Evolutionary conservation across 2,797 vertebrate genomes (phyloP).

Genomic region (Podargus strigoides): DNA sequence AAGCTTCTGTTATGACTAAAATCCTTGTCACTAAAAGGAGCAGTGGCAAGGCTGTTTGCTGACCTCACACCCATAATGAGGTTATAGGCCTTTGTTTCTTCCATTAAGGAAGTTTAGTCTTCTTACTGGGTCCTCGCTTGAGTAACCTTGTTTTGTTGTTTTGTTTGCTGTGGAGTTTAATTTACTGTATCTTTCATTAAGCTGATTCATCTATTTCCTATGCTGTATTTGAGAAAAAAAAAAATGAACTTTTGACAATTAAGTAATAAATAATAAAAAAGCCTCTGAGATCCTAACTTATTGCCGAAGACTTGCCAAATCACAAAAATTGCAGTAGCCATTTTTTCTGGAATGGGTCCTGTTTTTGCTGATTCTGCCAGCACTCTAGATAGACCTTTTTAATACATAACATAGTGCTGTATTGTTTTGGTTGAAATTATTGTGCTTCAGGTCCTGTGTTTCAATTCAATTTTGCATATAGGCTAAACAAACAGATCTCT

Average conservation of each 20-base stretch:
- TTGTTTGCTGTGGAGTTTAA: background rate
- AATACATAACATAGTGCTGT: background rate
- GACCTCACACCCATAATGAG: background rate
- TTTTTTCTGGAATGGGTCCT: background rate
- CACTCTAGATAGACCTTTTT: background rate
- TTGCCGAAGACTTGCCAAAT: background rate
- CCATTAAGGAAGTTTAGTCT: background rate
- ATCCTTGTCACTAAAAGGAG: background rate
- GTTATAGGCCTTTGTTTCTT: background rate
- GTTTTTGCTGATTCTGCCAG: background rate
- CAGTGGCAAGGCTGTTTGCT: background rate
- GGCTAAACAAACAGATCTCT: background rate
- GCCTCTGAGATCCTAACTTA: fast-evolving
- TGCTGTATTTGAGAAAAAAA: background rate
- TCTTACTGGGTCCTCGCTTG: background rate
- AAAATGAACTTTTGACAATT: background rate
- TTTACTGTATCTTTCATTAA: background rate
- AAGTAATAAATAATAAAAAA: background rate
- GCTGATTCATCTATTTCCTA: background rate
- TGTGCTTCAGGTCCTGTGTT: background rate
- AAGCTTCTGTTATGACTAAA: background rate
- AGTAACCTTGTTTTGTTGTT: background rate
- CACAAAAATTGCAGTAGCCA: background rate
- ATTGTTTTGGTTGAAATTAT: background rate
- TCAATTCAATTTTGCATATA: background rate